phyloP scores from a whole-genome alignment of 2,113 vertebrate species.

The Falco punctatus region DNA sequence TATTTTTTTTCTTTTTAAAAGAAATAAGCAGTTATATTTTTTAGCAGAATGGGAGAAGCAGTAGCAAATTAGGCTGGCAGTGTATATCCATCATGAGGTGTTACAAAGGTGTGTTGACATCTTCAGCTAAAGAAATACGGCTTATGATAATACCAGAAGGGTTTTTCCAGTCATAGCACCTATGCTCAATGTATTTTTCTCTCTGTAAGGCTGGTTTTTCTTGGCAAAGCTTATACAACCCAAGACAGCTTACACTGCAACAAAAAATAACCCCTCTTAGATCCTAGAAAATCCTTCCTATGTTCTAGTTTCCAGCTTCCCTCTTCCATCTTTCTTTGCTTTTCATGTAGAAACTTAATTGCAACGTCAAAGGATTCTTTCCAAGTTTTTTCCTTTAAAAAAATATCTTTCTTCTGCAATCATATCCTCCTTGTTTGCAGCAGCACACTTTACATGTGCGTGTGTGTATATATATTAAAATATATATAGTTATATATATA shows the following conservation, averaged over 20 bases:
- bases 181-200: neutral
- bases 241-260: neutral
- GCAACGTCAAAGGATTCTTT: neutral
- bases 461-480: neutral
- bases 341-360: neutral
- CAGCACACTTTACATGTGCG: neutral
- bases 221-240: conserved; percentile 1
- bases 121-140: neutral
- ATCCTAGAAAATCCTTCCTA: neutral
- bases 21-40: neutral
- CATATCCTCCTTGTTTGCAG: neutral
- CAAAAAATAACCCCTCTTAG: accelerated
- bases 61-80: neutral
- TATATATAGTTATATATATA: neutral
- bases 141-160: neutral
- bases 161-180: neutral
- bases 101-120: conserved; percentile 3
- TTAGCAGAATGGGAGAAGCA: neutral
- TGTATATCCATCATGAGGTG: neutral
- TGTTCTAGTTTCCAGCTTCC: neutral
- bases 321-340: neutral
- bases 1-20: neutral
- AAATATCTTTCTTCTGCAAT: neutral
- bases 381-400: neutral
- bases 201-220: neutral